Base-by-base conservation (phyloP, 2,888 invertebrate genomes). In the Parnassius apollo region DNA sequence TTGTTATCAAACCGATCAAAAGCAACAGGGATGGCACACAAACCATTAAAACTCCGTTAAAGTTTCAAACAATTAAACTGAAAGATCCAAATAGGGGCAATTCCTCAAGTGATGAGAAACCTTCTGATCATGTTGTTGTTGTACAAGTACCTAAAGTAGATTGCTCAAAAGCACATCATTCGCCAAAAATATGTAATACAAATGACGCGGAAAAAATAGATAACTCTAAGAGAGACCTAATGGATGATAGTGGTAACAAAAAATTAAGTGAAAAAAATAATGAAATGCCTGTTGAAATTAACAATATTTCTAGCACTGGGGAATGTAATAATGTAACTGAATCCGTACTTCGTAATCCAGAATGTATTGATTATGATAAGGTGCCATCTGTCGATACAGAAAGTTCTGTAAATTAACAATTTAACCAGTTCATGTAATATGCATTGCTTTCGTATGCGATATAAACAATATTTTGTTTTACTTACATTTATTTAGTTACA, bases 41-140 rank as follows among this genome's bases (percentile, higher is more conserved):
- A 65, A 64, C 78, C 44, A 66, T 81, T 13, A 84, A 80, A 50
- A 69, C 78, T 2, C 77, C 88, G 25, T 70, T 90, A 12, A 89
- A 89, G 73, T 88, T 86, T 67, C 89, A 89, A 77, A 91, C 88
- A 94, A 80, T 98, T 94, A 92, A 98, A 96, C 86, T 98, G 94
- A 71, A 89, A 72, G 90, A 90, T 68, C 77, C 83, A n/a, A 83
- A 71, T 66, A 85, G 83, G 68, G 74, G 66, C 61, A 72, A 71
- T 62, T 69, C 75, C 46, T 66, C 73, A 9, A 81, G 69, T 68
- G 83, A 86, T 67, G 84, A 83, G 64, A 83, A 80, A 54, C 62
- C 74, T 61, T 71, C 78, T 59, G 88, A 90, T 70, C 86, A 88
- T 79, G 83, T 88, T 58, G 80, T 86, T 59, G 83, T 90, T 48